Evolutionary conservation across 2,113 vertebrate genomes (phyloP).

Genomic region (Macaca fascicularis): T2T-MFA8v1.1 NC_088391.1:94797501-94798000

Average conservation of each 20-base stretch:
- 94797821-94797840: slow-evolving; percentile 71
- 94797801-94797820: slow-evolving; percentile 59
- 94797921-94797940: slow-evolving; percentile 89
- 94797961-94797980: slow-evolving; percentile 88
- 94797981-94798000: slow-evolving; percentile 61
- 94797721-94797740: accelerated
- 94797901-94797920: slow-evolving; percentile 91
- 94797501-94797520: not conserved
- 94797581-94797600: not conserved
- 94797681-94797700: not conserved
- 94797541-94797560: not conserved
- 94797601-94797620: not conserved
- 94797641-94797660: not conserved
- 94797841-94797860: slow-evolving; percentile 59
- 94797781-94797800: slow-evolving; percentile 51
- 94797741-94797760: not conserved
- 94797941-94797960: slow-evolving; percentile 86
- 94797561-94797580: not conserved
- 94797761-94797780: slow-evolving; percentile 50
- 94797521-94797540: not conserved
- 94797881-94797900: slow-evolving; percentile 89
- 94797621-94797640: not conserved
- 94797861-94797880: slow-evolving; percentile 84
- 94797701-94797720: not conserved
- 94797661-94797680: not conserved